These are phyloP conservation scores for Indicator indicator DNA, from an alignment of 2,113 vertebrate species.

Conservation along the genomic window DNA sequence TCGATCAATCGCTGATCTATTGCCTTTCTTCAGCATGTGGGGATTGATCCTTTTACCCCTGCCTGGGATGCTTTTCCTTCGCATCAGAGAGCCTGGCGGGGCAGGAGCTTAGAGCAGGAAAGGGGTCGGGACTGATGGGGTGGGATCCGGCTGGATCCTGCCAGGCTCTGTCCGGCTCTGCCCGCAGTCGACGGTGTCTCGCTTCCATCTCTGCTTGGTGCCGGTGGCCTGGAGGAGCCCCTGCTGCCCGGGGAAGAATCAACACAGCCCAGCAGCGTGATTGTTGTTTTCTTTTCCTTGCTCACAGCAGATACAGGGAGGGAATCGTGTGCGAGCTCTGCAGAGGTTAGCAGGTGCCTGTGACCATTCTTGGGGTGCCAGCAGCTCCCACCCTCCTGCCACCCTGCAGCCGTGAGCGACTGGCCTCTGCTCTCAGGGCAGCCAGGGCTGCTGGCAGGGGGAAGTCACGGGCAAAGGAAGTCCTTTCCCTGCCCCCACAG, in stretches of 20 bases:
- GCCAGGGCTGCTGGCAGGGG: neutral
- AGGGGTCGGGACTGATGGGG: accelerated
- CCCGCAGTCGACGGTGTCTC: neutral
- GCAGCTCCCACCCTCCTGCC: neutral
- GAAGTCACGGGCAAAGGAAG: neutral
- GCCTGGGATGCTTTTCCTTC: neutral
- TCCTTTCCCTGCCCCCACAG: neutral
- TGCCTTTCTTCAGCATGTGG: conserved; percentile 65
- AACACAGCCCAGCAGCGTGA: accelerated
- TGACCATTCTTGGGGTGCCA: accelerated
- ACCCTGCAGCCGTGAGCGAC: accelerated
- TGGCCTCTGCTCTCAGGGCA: neutral
- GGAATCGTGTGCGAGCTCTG: neutral
- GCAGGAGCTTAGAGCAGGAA: neutral
- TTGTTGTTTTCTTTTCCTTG: neutral
- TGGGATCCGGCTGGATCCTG: neutral
- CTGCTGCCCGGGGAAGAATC: neutral
- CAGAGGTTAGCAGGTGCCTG: accelerated
- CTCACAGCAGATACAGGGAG: accelerated
- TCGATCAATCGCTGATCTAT: conserved; percentile 58
- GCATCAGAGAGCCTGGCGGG: neutral
- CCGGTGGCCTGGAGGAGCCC: neutral
- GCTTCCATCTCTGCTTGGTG: neutral
- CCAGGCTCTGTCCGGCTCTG: neutral
- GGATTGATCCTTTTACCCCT: conserved; percentile 67